Conservation (phyloP, 2,797 vertebrate species). For the Acrossocheilus fasciatus region DNA sequence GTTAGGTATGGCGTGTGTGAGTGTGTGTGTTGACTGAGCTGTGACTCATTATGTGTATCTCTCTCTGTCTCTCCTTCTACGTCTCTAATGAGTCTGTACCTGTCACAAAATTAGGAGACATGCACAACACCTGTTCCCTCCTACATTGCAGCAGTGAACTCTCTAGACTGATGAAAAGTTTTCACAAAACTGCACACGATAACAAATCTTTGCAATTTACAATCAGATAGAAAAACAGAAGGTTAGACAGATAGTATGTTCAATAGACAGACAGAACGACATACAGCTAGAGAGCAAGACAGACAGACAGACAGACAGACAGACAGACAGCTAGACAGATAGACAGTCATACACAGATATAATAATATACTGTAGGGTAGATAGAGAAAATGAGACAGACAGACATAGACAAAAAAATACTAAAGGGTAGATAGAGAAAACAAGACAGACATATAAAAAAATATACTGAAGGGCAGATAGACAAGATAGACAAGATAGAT, state of each 20-base stretch:
- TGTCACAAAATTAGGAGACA: slow-evolving; percentile 21
- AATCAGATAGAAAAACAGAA: not conserved
- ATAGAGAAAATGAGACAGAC: not conserved
- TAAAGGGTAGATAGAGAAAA: not conserved
- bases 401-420: not conserved
- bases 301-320: not conserved
- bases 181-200: not conserved
- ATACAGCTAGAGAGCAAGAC: slow-evolving; percentile 7
- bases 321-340: not conserved
- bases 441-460: not conserved
- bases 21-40: slow-evolving; percentile 4
- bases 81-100: slow-evolving; percentile 27
- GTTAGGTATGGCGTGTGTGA: not conserved
- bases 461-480: not conserved
- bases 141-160: not conserved
- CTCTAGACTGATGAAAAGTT: slow-evolving; percentile 7
- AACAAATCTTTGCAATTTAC: not conserved
- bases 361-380: not conserved
- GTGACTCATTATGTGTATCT: slow-evolving; percentile 20
- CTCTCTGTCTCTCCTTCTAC: not conserved
- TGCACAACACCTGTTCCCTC: slow-evolving; percentile 17
- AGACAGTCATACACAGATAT: not conserved
- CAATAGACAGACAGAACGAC: not conserved
- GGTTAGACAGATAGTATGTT: not conserved
- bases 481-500: not conserved